A percentile compares a stretch with the other conserved stretches of the same genome.
phyloP scores from a whole-genome alignment of 2,797 vertebrate species.

The Lates japonicus region DNA sequence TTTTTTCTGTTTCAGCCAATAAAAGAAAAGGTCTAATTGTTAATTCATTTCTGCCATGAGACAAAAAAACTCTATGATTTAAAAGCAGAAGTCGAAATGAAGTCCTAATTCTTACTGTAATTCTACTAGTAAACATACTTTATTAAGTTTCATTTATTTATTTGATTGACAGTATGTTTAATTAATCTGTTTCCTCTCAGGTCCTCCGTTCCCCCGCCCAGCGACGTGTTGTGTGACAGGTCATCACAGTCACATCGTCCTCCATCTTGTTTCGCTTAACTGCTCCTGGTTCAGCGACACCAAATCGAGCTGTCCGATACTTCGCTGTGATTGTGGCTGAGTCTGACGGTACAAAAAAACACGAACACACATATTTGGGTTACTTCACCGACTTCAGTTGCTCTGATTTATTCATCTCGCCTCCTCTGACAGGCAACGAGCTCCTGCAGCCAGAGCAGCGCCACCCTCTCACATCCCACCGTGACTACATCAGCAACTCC shows the following conservation, averaged over 20 bases:
- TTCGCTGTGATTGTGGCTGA: slow-evolving; percentile 93
- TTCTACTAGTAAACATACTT: too few relatives aligned
- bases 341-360: slow-evolving; percentile 89
- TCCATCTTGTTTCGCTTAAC: slow-evolving; percentile 97
- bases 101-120: too few relatives aligned
- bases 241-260: slow-evolving; percentile 90
- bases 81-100: too few relatives aligned
- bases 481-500: slow-evolving; percentile 91
- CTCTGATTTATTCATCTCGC: too few relatives aligned
- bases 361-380: background rate
- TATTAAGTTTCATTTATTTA: too few relatives aligned
- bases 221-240: slow-evolving; percentile 87
- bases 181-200: slow-evolving; percentile 71
- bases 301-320: slow-evolving; percentile 92
- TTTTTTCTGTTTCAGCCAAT: too few relatives aligned
- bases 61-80: background rate
- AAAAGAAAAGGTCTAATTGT: too few relatives aligned
- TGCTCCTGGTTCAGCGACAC: slow-evolving; percentile 98
- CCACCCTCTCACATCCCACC: slow-evolving; percentile 94
- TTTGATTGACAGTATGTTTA: slow-evolving; percentile 11
- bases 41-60: background rate
- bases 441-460: slow-evolving; percentile 88
- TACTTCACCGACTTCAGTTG: too few relatives aligned
- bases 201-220: slow-evolving; percentile 90
- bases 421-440: slow-evolving; percentile 60